Evolutionary conservation across 2,888 invertebrate genomes (phyloP), one percentile per base, ranked within the genome.

Genomic region (Eupeodes luniger): DNA sequence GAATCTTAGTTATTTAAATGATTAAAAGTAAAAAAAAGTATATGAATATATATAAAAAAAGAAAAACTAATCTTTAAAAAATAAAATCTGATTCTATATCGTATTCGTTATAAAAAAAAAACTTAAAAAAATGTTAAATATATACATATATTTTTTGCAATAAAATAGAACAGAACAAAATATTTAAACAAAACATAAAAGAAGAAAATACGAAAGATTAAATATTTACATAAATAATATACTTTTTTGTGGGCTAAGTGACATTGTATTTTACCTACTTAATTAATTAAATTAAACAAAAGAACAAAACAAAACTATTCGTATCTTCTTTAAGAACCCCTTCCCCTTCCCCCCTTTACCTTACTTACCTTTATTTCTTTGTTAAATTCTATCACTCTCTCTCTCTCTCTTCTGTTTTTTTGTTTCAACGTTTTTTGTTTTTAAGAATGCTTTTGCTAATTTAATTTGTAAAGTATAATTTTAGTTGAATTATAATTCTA

Each of bases 101-200:
- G 72, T 74, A 83, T 83, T 83, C 84, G 80, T 87, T 83, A 81
- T 67, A 67, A 80, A 59, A 5, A 40, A 64, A 64, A 64, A 27
- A 27, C 27, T 27, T 27, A 55, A 55, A 55, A 19, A 49, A 78
- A 78, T 80, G 87, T 83, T 87, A 80, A 87, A 87, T 76, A 77
- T 57, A 87, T 57, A 80, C 66, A 87, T 78, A 87, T 83, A 86
- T 83, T 84, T 87, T 87, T 87, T 80, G 83, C 87, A 87, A 83
- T 87, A 87, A 87, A 74, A 80, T 51, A 69, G 53, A 82, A 47
- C 44, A 12, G 27, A 61, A 69, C 44, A 69, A 36, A 27, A 53
- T 74, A 47, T 51, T 44, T 66, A 47, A 66, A 27, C 12, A 64
- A 16, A 64, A 7, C 16, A 64, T 19, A 44, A 59, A 57, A 61